Base-by-base conservation (phyloP, 2,888 invertebrate species). In the Geophilus truncorum region DNA sequence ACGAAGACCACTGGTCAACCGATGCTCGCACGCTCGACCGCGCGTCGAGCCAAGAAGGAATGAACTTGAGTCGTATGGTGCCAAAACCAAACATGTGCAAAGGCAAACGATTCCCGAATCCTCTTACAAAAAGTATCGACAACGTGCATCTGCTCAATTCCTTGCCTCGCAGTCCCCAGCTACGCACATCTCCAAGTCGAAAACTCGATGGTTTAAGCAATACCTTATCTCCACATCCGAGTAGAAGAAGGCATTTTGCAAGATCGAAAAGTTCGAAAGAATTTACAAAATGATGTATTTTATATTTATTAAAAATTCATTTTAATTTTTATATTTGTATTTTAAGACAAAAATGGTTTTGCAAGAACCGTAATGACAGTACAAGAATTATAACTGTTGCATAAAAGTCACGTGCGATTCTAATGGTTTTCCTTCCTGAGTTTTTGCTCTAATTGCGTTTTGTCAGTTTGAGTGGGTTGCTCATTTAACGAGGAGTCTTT, bases 361-460 rank as follows among this genome's bases (percentile, higher is more conserved):
- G n/a, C n/a, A n/a, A n/a, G n/a, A n/a, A n/a, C n/a, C n/a, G n/a
- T n/a, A n/a, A n/a, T n/a, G n/a, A n/a, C n/a, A n/a, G 45, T 45
- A 45, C 12, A 45, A 45, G 18, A 12, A 45, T 57, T 57, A 7
- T 57, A 57, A 57, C 57, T 57, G 57, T 36, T 78, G 21, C 36
- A 32, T 32, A 77, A 77, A 18, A 30, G 78, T 78, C 78, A 78
- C 40, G 78, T 78, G 21, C 57, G 21, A 57, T 21, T 21, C 78
- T 34, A 78, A 78, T 78, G 78, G 12, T 18, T 78, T 78, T 78
- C 78, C 78, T 78, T 78, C 78, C 78, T 78, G 78, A 36, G 78
- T 78, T 78, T 78, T 78, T 78, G 40, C 40, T 21, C 45, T 78
- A 78, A 78, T 78, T 78, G 78, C 23, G 70, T 70, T 70, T 70